Conservation (phyloP, 2,113 vertebrate species). For the Microtus ochrogaster region DNA sequence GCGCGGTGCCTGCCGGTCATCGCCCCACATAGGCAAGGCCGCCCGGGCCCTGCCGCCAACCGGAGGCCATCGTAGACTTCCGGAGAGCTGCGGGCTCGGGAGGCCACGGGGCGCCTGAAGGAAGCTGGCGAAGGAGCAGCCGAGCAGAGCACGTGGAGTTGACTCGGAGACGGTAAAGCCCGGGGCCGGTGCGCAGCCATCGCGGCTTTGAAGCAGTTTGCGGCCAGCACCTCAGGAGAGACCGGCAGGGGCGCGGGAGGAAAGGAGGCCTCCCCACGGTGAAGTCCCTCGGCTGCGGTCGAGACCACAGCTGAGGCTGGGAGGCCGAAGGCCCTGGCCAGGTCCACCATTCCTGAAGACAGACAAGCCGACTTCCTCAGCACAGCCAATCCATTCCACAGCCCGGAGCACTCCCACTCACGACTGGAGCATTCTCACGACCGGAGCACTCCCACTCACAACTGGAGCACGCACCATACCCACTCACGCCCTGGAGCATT, state of each 20-base stretch:
- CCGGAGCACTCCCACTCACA: no score
- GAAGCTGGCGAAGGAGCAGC: not conserved
- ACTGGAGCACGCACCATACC: fast-evolving
- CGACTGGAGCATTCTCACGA: no score
- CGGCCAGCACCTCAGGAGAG: not conserved
- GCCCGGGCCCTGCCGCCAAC: not conserved
- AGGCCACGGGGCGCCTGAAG: no score
- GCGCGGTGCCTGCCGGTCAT: not conserved
- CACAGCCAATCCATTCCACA: no score
- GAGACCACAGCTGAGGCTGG: not conserved
- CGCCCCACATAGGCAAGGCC: not conserved
- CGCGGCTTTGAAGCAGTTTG: no score
- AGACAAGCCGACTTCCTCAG: no score
- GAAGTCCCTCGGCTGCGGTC: no score
- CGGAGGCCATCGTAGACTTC: not conserved
- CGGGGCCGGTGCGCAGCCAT: not conserved
- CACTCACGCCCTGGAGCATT: no score
- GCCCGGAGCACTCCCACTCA: no score
- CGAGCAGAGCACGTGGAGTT: no score
- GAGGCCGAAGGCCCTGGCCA: not conserved
- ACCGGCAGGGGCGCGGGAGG: not conserved
- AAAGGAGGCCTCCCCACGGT: not conserved
- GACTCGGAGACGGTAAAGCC: not conserved
- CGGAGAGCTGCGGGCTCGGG: not conserved
- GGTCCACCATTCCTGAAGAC: no score